Conservation (phyloP, 1,140 invertebrate species). For the Danaus melanippus region DNA sequence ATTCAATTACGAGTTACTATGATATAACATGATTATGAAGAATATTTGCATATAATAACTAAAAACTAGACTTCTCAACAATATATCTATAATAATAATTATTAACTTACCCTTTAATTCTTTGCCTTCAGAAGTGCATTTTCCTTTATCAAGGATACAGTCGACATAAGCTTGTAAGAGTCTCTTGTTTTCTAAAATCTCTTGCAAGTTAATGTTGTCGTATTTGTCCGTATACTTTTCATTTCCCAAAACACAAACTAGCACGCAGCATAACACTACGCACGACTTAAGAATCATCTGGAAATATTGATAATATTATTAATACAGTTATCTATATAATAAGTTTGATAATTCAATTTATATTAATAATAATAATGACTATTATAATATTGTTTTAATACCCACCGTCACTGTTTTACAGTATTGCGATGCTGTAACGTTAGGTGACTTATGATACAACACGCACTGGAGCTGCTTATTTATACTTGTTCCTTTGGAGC, state of each 20-base stretch:
- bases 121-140: constrained; percentile 78
- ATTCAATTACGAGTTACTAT: too few species aligned
- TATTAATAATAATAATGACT: too few species aligned
- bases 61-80: too few species aligned
- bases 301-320: constrained; percentile 9
- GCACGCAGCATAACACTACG: constrained; percentile 52
- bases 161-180: constrained; percentile 78
- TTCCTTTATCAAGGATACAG: constrained; percentile 78
- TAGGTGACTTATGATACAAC: constrained; percentile 39
- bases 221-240: constrained; percentile 79
- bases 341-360: neutral
- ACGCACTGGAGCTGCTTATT: constrained; percentile 28
- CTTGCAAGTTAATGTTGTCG: constrained; percentile 80
- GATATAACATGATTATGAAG: too few species aligned
- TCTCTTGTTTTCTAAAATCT: constrained; percentile 77
- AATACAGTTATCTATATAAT: constrained; percentile 1
- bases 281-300: constrained; percentile 34
- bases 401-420: constrained; percentile 17
- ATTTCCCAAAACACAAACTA: constrained; percentile 26
- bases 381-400: constrained; percentile 3
- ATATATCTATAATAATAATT: too few species aligned
- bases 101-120: constrained; percentile 79
- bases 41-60: too few species aligned
- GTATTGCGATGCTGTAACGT: constrained; percentile 9
- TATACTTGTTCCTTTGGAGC: constrained; percentile 34